Evolutionary conservation across 2,888 invertebrate species (phyloP).

Genomic region (Criorhina ranunculi): DNA sequence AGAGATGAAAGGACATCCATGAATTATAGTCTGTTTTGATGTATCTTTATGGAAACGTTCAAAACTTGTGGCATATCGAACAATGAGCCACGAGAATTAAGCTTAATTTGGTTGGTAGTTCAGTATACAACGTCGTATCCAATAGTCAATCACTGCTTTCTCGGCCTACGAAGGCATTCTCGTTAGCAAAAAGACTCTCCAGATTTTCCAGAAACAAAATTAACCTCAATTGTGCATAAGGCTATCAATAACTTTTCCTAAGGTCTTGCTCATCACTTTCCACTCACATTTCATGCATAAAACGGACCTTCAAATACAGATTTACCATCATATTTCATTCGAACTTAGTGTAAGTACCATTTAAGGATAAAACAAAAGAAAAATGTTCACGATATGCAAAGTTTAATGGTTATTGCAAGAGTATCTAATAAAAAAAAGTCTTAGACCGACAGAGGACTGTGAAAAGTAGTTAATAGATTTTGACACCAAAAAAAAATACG

Average conservation of each 20-base stretch:
- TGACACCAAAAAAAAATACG: slow-evolving; percentile 10
- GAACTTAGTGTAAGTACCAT: slow-evolving; percentile 44
- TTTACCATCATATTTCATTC: slow-evolving; percentile 45
- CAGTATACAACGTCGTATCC: no score
- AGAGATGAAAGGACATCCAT: no score
- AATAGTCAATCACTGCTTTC: no score
- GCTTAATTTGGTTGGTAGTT: no score
- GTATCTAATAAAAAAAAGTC: slow-evolving; percentile 15
- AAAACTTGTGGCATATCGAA: no score
- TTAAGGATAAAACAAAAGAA: slow-evolving; percentile 44
- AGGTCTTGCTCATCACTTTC: not conserved
- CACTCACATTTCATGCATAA: not conserved
- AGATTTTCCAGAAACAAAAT: no score
- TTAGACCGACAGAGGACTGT: not conserved
- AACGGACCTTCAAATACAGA: slow-evolving; percentile 22
- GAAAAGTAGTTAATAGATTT: slow-evolving; percentile 37
- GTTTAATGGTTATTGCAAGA: slow-evolving; percentile 14
- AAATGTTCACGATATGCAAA: slow-evolving; percentile 41
- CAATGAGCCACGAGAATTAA: no score
- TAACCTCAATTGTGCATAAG: not conserved
- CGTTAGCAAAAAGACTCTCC: no score
- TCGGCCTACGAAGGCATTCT: no score
- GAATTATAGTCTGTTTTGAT: no score
- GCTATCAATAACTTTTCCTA: not conserved
- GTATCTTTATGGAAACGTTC: no score